phyloP scores from a whole-genome alignment of 2,888 invertebrate genomes.

The Nemapogon koenigi region DNA sequence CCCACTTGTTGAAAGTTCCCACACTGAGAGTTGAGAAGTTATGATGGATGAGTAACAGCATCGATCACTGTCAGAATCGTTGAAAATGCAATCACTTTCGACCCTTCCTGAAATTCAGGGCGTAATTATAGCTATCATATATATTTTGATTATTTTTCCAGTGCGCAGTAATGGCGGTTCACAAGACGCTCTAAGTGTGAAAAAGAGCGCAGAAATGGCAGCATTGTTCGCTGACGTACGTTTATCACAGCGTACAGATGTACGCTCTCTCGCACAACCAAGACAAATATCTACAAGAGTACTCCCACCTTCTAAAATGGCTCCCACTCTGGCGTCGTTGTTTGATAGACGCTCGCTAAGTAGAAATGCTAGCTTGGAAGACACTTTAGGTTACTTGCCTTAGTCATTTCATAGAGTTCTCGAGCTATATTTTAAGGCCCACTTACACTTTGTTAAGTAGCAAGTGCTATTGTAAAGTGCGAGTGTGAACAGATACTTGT shows the following conservation, averaged over 20 bases:
- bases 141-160: constrained; percentile 21
- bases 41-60: too few species aligned
- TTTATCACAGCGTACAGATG: constrained; percentile 73
- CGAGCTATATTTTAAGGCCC: too few species aligned
- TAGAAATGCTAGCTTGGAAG: constrained; percentile 64
- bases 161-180: constrained; percentile 58
- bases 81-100: too few species aligned
- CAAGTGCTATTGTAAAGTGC: too few species aligned
- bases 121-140: too few species aligned
- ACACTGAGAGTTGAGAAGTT: too few species aligned
- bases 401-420: too few species aligned
- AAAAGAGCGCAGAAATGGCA: constrained; percentile 89
- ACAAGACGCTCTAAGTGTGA: constrained; percentile 80
- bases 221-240: constrained; percentile 83
- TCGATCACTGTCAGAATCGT: too few species aligned
- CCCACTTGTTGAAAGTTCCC: too few species aligned
- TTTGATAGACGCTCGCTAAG: constrained; percentile 44
- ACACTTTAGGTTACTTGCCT: constrained; percentile 70
- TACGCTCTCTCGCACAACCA: constrained; percentile 39
- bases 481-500: too few species aligned
- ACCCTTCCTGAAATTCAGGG: too few species aligned
- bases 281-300: constrained; percentile 29
- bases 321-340: constrained; percentile 32
- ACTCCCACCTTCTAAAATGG: constrained; percentile 22
- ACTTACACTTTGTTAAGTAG: too few species aligned